phyloP scores from a whole-genome alignment of 2,113 vertebrate species.

The Edolisoma coerulescens region DNA sequence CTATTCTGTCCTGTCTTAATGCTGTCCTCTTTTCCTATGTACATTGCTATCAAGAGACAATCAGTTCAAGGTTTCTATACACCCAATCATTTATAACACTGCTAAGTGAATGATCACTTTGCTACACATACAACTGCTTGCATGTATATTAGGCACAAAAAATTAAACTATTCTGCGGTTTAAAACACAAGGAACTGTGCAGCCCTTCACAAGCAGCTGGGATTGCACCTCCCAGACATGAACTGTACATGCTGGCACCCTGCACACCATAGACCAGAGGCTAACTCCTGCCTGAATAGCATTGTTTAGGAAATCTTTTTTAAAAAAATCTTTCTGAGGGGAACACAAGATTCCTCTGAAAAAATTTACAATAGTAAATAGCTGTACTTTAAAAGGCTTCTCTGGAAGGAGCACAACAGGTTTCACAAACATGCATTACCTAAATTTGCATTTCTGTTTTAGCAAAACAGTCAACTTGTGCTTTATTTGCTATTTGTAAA shows the following conservation, averaged over 20 bases:
- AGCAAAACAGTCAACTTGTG: neutral
- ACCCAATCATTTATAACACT: neutral
- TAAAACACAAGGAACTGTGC: neutral
- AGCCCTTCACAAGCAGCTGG: neutral
- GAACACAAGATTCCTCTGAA: neutral
- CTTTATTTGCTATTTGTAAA: neutral
- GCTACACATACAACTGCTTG: neutral
- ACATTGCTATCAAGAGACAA: neutral
- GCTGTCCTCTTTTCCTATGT: neutral
- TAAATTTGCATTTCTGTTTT: neutral
- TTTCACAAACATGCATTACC: neutral
- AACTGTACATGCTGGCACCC: accelerated
- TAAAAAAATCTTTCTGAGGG: neutral
- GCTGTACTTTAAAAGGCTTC: neutral
- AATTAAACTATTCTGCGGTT: neutral
- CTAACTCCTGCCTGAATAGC: neutral
- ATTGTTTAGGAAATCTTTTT: neutral
- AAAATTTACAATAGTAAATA: neutral
- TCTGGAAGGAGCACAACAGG: neutral
- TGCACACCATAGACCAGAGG: accelerated
- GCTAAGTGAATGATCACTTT: neutral
- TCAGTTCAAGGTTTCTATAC: neutral
- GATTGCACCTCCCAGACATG: neutral
- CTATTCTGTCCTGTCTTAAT: neutral
- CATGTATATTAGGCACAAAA: neutral